These are phyloP conservation scores for Agrochola macilenta DNA, from an alignment of 2,888 invertebrate species.

Conservation along the genomic window DNA sequence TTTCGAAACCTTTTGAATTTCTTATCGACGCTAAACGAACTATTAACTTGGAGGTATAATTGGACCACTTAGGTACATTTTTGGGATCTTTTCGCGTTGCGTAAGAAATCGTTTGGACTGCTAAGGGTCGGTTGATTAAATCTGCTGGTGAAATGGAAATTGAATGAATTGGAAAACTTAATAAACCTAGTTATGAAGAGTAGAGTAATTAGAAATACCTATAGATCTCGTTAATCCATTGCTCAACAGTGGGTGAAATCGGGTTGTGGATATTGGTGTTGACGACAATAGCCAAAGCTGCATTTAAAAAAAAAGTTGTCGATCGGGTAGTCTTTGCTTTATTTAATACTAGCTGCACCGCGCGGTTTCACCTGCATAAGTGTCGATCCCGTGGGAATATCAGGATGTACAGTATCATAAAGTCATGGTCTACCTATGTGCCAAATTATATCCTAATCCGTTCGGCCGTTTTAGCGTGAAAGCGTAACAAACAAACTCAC, in stretches of 20 bases:
- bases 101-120: slow-evolving; percentile 24
- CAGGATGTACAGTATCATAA: no score
- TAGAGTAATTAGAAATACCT: background rate
- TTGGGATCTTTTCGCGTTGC: slow-evolving; percentile 24
- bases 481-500: no score
- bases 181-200: background rate
- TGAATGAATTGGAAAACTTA: background rate
- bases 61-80: slow-evolving; percentile 41
- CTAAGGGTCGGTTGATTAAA: slow-evolving; percentile 30
- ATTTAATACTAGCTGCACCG: no score
- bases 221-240: background rate
- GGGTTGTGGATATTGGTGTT: background rate
- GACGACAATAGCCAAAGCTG: background rate
- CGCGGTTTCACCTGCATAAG: no score
- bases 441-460: no score
- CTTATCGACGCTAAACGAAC: slow-evolving; percentile 63
- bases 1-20: slow-evolving; percentile 56
- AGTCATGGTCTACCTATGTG: no score
- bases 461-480: no score
- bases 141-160: slow-evolving; percentile 21
- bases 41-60: slow-evolving; percentile 64
- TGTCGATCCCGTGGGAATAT: no score
- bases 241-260: background rate
- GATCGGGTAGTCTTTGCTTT: no score
- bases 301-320: background rate